Conservation (phyloP, 2,797 vertebrate species). For the Enoplosus armatus region DNA sequence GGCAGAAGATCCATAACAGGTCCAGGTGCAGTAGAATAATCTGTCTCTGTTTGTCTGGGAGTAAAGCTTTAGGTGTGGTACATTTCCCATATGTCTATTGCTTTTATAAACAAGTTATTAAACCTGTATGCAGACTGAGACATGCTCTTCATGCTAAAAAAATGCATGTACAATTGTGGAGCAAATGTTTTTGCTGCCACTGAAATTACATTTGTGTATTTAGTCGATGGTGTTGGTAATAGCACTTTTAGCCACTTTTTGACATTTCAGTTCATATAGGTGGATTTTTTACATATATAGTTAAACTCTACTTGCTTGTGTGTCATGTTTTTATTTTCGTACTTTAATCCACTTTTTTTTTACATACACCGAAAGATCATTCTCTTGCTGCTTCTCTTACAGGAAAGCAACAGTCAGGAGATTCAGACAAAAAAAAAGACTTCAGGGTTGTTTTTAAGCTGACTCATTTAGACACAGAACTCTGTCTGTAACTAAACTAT, state of each 20-base stretch:
- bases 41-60: conserved; percentile 2
- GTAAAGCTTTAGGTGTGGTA: not conserved
- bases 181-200: not conserved
- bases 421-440: not conserved
- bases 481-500: not conserved
- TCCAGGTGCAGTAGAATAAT: conserved; percentile 43
- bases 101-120: conserved; percentile 8
- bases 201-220: not conserved
- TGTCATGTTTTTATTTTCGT: not conserved
- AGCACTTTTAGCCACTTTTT: not conserved
- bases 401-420: not conserved
- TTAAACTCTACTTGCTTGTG: not conserved
- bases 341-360: not conserved
- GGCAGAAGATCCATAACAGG: conserved; percentile 7
- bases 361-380: not conserved
- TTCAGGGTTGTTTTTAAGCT: conserved; percentile 11
- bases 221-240: not conserved
- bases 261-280: not conserved
- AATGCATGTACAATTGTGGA: not conserved
- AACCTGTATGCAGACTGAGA: not conserved
- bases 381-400: not conserved
- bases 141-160: not conserved
- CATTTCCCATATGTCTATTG: conserved; percentile 1
- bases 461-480: not conserved
- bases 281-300: not conserved